A percentile compares a stretch with the other conserved stretches of the same genome.
Conservation (phyloP, 2,113 vertebrate genomes). For the Tragelaphus imberbis region DNA sequence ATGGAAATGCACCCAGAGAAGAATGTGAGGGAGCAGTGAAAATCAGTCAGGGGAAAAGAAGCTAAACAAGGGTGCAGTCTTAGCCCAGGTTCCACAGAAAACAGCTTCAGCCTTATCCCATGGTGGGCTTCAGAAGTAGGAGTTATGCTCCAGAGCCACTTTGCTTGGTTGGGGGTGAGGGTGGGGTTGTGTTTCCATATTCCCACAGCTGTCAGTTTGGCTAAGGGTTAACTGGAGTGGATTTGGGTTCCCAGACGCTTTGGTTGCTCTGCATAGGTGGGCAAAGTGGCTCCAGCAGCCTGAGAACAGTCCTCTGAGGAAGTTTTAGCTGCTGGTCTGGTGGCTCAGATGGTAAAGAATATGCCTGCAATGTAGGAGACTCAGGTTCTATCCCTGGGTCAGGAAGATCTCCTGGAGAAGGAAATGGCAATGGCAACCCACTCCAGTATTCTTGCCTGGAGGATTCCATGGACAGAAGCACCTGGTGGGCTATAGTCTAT, state of each 20-base stretch:
- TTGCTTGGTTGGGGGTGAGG: not conserved
- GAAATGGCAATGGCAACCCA: not conserved
- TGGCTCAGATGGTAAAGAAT: not conserved
- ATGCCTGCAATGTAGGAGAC: not conserved
- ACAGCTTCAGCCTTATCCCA: not conserved
- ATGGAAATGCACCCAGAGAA: not conserved
- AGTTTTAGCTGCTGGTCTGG: not conserved
- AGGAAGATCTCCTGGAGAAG: not conserved
- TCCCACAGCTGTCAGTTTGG: not conserved
- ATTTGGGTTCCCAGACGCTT: not conserved
- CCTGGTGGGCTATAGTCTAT: not conserved
- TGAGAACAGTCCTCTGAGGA: not conserved
- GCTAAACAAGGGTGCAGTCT: not conserved
- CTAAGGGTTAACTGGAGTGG: not conserved
- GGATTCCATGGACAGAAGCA: not conserved
- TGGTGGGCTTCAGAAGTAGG: not conserved
- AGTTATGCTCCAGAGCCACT: not conserved
- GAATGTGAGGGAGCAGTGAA: not conserved
- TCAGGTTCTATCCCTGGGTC: not conserved
- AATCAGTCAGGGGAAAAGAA: not conserved
- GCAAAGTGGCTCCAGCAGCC: not conserved
- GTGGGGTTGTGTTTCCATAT: not conserved
- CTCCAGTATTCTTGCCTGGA: not conserved
- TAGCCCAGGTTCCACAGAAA: not conserved
- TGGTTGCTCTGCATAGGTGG: not conserved